Evolutionary conservation across 92 coral and sea anemone species (phyloP).

Genomic region (Phenganax stokvisi): DNA sequence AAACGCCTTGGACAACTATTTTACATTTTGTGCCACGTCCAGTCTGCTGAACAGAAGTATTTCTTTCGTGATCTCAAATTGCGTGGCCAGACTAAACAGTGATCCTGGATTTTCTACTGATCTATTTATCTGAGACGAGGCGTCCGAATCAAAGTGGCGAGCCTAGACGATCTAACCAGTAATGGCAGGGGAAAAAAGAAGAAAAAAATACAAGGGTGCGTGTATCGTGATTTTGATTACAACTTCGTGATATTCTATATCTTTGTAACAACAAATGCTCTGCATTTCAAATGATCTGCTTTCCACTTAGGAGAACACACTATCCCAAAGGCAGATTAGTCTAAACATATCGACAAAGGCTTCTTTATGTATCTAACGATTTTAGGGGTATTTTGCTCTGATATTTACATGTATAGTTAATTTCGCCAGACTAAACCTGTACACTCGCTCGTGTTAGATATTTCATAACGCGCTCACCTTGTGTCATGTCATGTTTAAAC

Average conservation of each 20-base stretch:
- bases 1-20: neutral
- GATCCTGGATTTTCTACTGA: conserved; percentile 29
- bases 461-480: conserved; percentile 10
- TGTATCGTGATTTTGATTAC: conserved; percentile 36
- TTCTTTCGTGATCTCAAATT: too few species aligned
- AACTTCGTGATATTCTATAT: conserved; percentile 62
- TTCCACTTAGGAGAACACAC: neutral
- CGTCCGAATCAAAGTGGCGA: conserved; percentile 15
- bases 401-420: neutral
- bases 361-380: neutral
- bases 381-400: neutral
- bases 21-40: too few species aligned
- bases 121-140: conserved; percentile 24
- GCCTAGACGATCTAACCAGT: conserved; percentile 62
- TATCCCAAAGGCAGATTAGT: neutral
- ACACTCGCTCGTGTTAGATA: conserved; percentile 15
- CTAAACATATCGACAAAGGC: neutral
- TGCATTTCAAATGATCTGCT: neutral
- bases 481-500: conserved; percentile 1
- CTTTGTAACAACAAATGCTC: conserved; percentile 60
- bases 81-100: neutral
- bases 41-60: too few species aligned
- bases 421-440: conserved; percentile 14
- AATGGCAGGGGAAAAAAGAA: conserved; percentile 82
- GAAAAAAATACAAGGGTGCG: conserved; percentile 95